Evolutionary conservation across 2,888 invertebrate genomes (phyloP), one percentile per base, ranked within the genome.

Genomic region (Drosophila nigricruria): DNA sequence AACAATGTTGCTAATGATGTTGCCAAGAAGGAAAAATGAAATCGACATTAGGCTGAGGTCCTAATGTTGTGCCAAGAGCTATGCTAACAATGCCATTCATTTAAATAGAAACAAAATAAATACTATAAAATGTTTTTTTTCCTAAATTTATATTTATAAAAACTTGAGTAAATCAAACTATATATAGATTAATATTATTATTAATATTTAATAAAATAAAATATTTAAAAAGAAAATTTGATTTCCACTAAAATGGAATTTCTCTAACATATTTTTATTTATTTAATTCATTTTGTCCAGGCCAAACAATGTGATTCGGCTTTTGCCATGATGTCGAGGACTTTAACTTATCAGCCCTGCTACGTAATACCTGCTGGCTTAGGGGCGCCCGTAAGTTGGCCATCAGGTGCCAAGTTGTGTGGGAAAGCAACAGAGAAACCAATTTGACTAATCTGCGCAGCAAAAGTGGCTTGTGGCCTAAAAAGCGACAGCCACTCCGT

Each of bases 391-490:
- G 61, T 43, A 65, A 50, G 71, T 54, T 72, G 67, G 77, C 70
- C 86, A 71, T 36, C 77, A 63, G 56, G 62, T 62, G 54, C 57
- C 53, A 34, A 70, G 45, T 64, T 27, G 18, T 40, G 66, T 50
- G 52, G 59, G 40, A n/a, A n/a, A 36, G 40, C 43, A 16, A 8
- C 45, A 18, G 25, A 40, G 52, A 69, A 84, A 69, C 62, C 73
- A 76, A 84, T 83, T 83, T 87, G 68, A 79, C 82, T 83, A 84
- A 87, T 84, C 88, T 79, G 65, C 61, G 16, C 58, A 53, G 32
- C 63, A 18, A 45, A 64, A 53, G 20, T 36, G 18, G 42, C 12
- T 49, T 34, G 27, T 14, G n/a, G 36, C 38, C 61, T 20, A 45
- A 56, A 36, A 50, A 6, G 12, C 53, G 47, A 45, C 53, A 38